phyloP scores from a whole-genome alignment of 53 echinoderm and acorn worm species.

The Stichopus horrens region DNA sequence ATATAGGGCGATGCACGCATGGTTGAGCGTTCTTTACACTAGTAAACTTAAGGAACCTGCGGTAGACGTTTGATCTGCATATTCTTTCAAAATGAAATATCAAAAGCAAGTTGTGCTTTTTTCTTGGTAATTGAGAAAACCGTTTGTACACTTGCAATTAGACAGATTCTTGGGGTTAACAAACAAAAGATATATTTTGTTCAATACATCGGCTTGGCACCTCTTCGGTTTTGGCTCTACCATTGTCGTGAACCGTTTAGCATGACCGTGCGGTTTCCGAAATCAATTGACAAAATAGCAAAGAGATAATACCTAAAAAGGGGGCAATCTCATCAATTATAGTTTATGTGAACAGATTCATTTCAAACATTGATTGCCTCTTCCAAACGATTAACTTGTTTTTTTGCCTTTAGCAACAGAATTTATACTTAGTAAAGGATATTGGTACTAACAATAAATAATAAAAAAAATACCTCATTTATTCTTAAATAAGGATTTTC shows the following conservation, averaged over 20 bases:
- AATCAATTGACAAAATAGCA: neutral
- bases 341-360: neutral
- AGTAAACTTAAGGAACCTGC: neutral
- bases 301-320: neutral
- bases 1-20: too few relatives aligned
- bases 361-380: neutral
- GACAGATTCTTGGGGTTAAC: neutral
- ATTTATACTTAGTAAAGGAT: neutral
- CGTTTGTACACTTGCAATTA: neutral
- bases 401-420: neutral
- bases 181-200: constrained; percentile 1
- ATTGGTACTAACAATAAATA: neutral
- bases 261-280: neutral
- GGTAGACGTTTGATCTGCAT: neutral
- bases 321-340: neutral
- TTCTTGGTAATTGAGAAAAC: neutral
- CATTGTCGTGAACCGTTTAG: neutral
- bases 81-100: neutral
- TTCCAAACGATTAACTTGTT: neutral
- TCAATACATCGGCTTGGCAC: neutral
- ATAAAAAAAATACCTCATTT: neutral
- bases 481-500: neutral
- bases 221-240: neutral
- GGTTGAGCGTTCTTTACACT: too few relatives aligned
- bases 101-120: neutral